Percentiles rank a stretch among this genome's conserved stretches.
Evolutionary conservation across 1,140 invertebrate species (phyloP).

Genomic region (Leptoteleia sp.): DNA sequence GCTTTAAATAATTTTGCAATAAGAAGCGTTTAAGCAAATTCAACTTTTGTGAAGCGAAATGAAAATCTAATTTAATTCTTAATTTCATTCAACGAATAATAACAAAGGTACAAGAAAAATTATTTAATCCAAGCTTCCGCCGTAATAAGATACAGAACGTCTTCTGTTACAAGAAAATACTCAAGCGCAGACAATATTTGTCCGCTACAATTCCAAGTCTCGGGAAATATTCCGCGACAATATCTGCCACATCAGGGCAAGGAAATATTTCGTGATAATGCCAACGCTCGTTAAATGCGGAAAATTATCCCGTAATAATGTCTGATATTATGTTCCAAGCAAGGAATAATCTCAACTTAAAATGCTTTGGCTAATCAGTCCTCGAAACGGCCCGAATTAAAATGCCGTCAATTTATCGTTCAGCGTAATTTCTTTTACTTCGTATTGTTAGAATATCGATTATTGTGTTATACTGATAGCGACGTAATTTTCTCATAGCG

Average conservation of each 20-base stretch:
- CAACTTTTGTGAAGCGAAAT: no score
- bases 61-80: no score
- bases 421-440: conserved; percentile 25
- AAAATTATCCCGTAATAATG: conserved; percentile 30
- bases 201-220: conserved; percentile 8
- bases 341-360: conserved; percentile 25
- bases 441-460: conserved; percentile 18
- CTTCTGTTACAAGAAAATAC: conserved; percentile 23
- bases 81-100: no score
- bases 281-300: conserved; percentile 1
- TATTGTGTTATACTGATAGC: no score
- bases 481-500: no score
- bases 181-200: conserved; percentile 18
- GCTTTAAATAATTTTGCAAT: no score
- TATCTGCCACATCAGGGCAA: conserved; percentile 26
- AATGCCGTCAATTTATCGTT: conserved; percentile 2
- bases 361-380: conserved; percentile 42
- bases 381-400: conserved; percentile 6
- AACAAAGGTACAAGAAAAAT: no score
- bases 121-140: conserved; percentile 5
- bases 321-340: conserved; percentile 13
- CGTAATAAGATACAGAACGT: conserved; percentile 3
- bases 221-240: conserved; percentile 20
- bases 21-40: no score
- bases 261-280: conserved; percentile 40